Percentiles rank a stretch among this genome's conserved stretches.
phyloP scores from a whole-genome alignment of 2,888 invertebrate species.

The Lasiommata megera region DNA sequence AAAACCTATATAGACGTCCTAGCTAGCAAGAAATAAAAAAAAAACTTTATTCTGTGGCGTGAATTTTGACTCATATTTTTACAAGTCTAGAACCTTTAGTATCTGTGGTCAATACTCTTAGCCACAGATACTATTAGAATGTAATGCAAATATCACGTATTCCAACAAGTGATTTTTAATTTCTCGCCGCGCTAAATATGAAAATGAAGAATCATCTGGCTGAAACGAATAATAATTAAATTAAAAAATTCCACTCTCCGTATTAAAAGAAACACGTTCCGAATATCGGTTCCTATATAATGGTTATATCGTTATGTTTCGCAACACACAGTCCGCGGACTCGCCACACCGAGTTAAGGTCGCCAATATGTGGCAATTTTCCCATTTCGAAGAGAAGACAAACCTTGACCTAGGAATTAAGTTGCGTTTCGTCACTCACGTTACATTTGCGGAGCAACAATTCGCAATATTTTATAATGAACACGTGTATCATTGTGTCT shows the following conservation, averaged over 20 bases:
- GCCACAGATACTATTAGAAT: neutral
- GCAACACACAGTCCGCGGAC: constrained; percentile 65
- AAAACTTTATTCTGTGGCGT: too few relatives aligned
- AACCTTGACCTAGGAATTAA: constrained; percentile 80
- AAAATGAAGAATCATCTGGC: neutral
- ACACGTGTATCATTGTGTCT: constrained; percentile 14
- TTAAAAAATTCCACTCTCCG: constrained; percentile 14
- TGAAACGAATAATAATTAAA: neutral
- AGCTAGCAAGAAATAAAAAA: too few relatives aligned
- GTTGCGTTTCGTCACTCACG: constrained; percentile 67
- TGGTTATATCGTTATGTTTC: constrained; percentile 26
- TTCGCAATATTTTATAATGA: constrained; percentile 24
- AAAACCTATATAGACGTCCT: too few relatives aligned
- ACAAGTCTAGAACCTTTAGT: too few relatives aligned
- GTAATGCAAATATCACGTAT: too few relatives aligned
- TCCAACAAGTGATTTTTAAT: too few relatives aligned
- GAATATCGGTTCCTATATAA: constrained; percentile 31
- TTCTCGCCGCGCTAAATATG: neutral
- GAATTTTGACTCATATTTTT: too few relatives aligned
- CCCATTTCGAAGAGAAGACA: constrained; percentile 76
- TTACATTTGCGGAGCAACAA: constrained; percentile 46
- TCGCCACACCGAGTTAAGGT: constrained; percentile 70
- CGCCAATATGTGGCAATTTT: constrained; percentile 77
- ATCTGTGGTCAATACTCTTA: too few relatives aligned
- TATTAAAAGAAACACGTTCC: constrained; percentile 27